Evolutionary conservation across 2,888 invertebrate genomes (phyloP).

Genomic region (Cacoxenus indagator): DNA sequence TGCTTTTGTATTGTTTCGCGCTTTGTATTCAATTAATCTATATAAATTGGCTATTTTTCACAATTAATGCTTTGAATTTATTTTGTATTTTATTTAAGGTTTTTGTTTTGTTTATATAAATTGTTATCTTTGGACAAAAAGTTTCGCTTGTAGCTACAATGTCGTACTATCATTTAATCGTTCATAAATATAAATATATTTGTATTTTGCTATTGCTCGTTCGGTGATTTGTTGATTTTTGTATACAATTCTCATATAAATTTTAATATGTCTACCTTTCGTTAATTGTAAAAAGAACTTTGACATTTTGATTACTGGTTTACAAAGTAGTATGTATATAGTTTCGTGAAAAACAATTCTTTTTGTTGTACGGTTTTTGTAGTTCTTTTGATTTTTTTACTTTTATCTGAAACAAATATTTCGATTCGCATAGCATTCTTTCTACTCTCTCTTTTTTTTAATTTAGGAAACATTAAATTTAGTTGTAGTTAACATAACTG

Average conservation of each 20-base stretch:
- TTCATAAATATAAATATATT: not conserved
- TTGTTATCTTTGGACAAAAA: slow-evolving; percentile 24
- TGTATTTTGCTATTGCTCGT: slow-evolving; percentile 3
- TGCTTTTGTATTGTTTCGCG: not conserved
- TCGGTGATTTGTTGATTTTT: not conserved
- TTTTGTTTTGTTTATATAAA: slow-evolving; percentile 19
- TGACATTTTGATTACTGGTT: not conserved
- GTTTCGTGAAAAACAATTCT: no score
- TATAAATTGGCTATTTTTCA: not conserved
- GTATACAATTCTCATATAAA: slow-evolving; percentile 23
- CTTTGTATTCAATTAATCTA: not conserved
- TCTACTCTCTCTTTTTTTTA: slow-evolving; percentile 10
- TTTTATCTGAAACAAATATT: slow-evolving; percentile 26
- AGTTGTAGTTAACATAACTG: not conserved
- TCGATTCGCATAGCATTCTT: slow-evolving; percentile 19
- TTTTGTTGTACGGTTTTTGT: not conserved
- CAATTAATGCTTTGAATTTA: slow-evolving; percentile 3
- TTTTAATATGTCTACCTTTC: slow-evolving; percentile 20
- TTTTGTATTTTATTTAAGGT: slow-evolving; percentile 17
- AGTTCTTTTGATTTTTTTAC: slow-evolving; percentile 13
- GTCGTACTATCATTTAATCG: not conserved
- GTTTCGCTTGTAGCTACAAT: slow-evolving; percentile 1
- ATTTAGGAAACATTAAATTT: no score
- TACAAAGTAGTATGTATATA: no score
- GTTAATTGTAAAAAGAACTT: slow-evolving; percentile 41